phyloP scores from a whole-genome alignment of 2,888 invertebrate genomes.

The Tenodera sinensis region DNA sequence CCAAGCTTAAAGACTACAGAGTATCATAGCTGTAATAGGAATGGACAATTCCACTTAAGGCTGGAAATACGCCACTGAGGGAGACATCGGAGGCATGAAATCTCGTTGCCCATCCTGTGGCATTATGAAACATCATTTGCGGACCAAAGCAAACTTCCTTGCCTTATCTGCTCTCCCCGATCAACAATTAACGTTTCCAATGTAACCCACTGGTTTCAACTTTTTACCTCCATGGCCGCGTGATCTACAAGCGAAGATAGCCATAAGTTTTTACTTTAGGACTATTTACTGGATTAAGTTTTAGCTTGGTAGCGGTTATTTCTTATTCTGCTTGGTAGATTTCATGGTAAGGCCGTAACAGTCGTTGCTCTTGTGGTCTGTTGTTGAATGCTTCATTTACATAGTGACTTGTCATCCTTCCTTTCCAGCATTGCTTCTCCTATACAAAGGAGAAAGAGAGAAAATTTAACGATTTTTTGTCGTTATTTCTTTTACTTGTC shows the following conservation, averaged over 20 bases:
- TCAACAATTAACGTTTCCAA: not conserved
- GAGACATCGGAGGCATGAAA: not conserved
- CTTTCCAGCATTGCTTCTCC: not conserved
- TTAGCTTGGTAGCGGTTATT: not conserved
- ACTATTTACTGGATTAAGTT: not conserved
- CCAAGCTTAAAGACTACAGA: no score
- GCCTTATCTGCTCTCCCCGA: not conserved
- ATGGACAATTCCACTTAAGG: not conserved
- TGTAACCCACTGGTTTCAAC: not conserved
- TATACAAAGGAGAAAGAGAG: not conserved
- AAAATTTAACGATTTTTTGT: not conserved
- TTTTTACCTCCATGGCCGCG: not conserved
- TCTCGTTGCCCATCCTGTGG: not conserved
- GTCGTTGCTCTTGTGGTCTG: not conserved
- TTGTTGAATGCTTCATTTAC: not conserved
- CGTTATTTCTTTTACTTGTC: not conserved
- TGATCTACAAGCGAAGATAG: not conserved
- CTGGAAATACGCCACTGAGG: not conserved
- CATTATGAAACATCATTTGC: not conserved
- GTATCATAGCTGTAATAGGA: no score
- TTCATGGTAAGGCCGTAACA: not conserved
- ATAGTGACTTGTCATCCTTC: not conserved
- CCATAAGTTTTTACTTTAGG: not conserved
- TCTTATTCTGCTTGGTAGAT: not conserved
- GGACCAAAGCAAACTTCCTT: not conserved